phyloP scores from a whole-genome alignment of 2,888 invertebrate species.

The Pyrocoelia pectoralis region DNA sequence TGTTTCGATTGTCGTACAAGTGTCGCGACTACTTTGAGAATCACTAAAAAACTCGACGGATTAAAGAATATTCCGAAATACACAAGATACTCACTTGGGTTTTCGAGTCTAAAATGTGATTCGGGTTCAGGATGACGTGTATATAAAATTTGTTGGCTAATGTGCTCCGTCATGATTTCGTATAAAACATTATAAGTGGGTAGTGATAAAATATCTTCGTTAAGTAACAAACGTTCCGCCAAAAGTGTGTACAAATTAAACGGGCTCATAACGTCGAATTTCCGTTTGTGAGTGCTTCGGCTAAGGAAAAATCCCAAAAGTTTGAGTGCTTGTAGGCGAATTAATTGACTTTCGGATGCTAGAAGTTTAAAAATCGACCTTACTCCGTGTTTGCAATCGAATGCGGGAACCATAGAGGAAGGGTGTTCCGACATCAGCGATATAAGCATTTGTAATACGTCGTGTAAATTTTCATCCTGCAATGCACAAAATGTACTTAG shows the following conservation, averaged over 20 bases:
- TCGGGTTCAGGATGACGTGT: slow-evolving; percentile 95
- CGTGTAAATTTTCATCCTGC: slow-evolving; percentile 97
- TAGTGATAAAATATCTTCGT: slow-evolving; percentile 89
- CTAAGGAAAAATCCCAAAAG: slow-evolving; percentile 97
- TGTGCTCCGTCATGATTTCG: slow-evolving; percentile 98
- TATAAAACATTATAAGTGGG: slow-evolving; percentile 98
- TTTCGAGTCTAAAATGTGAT: slow-evolving; percentile 92
- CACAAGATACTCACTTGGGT: slow-evolving; percentile 81
- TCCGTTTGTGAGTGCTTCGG: slow-evolving; percentile 97
- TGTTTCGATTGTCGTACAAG: slow-evolving; percentile 96
- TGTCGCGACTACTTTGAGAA: slow-evolving; percentile 98
- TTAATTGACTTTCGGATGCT: slow-evolving; percentile 94
- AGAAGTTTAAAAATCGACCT: slow-evolving; percentile 96
- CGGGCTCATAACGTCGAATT: slow-evolving; percentile 99
- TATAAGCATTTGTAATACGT: slow-evolving; percentile 96
- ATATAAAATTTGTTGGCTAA: slow-evolving; percentile 93
- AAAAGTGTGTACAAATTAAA: slow-evolving; percentile 97
- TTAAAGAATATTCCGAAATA: too few relatives aligned
- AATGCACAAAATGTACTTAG: too few relatives aligned
- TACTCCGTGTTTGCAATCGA: slow-evolving; percentile 97
- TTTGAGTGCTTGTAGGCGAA: slow-evolving; percentile 95
- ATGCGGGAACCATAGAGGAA: slow-evolving; percentile 98
- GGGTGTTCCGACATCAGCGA: slow-evolving; percentile 98
- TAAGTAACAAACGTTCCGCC: slow-evolving; percentile 88
- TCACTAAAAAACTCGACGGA: too few relatives aligned